A percentile compares a stretch with the other conserved stretches of the same genome.
These are phyloP conservation scores for Olivierus martensii DNA, from an alignment of 1,140 invertebrate genomes.

Conservation along the genomic window DNA sequence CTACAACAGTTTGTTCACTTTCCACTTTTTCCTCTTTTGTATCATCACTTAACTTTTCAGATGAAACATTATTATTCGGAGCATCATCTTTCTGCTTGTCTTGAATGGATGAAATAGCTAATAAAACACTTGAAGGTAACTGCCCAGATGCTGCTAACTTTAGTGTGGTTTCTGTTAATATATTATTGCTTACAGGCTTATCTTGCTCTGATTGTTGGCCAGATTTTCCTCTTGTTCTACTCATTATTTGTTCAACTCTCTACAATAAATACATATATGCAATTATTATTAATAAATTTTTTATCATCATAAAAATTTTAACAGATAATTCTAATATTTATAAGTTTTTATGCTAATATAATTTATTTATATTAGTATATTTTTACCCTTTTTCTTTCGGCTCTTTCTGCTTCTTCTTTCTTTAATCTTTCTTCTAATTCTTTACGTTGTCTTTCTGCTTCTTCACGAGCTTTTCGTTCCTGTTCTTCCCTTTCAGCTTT, in stretches of 20 bases:
- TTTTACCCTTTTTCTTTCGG: slow-evolving; percentile 16
- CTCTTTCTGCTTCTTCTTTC: slow-evolving; percentile 15
- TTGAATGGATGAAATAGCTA: too few species aligned
- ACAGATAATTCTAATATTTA: not conserved
- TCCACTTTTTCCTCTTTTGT: too few species aligned
- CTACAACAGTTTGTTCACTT: too few species aligned
- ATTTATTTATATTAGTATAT: not conserved
- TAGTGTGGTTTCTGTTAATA: too few species aligned
- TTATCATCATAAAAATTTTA: not conserved
- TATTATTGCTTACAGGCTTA: too few species aligned
- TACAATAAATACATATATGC: slow-evolving; percentile 3
- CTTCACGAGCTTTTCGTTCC: slow-evolving; percentile 16
- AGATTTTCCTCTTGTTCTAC: slow-evolving; percentile 49
- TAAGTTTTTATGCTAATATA: not conserved
- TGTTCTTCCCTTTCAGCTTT: slow-evolving; percentile 14
- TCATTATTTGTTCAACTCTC: slow-evolving; percentile 70
- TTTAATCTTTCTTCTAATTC: slow-evolving; percentile 17
- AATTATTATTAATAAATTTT: not conserved
- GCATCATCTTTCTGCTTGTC: too few species aligned
- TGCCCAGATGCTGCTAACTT: too few species aligned
- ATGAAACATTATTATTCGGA: too few species aligned
- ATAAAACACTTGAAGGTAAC: too few species aligned
- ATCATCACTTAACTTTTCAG: too few species aligned
- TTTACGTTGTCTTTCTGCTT: slow-evolving; percentile 14
- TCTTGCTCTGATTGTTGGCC: not conserved